phyloP scores from a whole-genome alignment of 64 coral and sea anemone species.

The Montipora efflorescens region DNA sequence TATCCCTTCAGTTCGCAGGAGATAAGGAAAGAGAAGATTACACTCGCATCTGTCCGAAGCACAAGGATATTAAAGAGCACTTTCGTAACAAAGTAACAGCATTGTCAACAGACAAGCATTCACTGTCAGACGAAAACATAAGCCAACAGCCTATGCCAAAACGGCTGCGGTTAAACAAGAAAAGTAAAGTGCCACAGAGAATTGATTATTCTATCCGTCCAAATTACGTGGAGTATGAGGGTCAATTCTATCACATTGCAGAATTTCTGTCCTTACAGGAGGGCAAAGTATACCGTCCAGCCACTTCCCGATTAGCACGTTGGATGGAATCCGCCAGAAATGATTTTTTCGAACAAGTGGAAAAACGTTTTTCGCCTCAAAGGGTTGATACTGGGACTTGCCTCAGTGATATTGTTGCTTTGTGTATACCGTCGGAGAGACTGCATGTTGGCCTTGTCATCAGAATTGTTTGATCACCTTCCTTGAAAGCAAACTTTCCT shows the following conservation, averaged over 20 bases:
- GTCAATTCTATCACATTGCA: background rate
- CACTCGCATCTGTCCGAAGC: background rate
- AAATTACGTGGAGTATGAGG: background rate
- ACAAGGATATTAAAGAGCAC: background rate
- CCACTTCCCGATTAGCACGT: background rate
- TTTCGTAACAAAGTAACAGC: background rate
- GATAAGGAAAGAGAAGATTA: conserved; percentile 5
- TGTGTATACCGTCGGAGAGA: background rate
- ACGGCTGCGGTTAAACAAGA: background rate
- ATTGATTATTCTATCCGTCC: background rate
- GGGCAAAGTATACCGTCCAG: background rate
- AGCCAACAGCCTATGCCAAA: background rate
- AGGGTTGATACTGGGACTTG: background rate
- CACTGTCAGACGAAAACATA: background rate
- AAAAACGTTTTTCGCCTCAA: background rate
- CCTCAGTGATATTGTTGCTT: background rate
- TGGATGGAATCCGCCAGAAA: background rate
- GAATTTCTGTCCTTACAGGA: background rate
- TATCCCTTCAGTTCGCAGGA: background rate
- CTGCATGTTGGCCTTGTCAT: background rate
- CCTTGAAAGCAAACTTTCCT: background rate
- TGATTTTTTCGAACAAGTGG: background rate
- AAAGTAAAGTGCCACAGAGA: background rate
- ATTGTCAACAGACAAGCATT: background rate
- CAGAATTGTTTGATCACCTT: background rate